Percentiles rank a stretch among this genome's conserved stretches.
phyloP scores from a whole-genome alignment of 2,888 invertebrate genomes.

The Zaprionus lineosus region DNA sequence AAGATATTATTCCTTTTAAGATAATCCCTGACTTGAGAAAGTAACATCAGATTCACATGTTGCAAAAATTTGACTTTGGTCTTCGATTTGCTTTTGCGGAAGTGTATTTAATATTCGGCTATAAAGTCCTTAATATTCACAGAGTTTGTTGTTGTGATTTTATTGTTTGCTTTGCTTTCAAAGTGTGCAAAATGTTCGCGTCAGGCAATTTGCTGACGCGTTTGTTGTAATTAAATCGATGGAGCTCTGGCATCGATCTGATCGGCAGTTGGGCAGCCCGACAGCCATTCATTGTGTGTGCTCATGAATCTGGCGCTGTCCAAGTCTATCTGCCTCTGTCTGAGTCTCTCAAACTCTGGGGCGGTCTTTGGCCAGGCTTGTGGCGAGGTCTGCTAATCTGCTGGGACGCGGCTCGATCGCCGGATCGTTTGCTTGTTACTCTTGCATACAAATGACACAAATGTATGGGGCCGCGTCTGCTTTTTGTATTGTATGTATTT shows the following conservation, averaged over 20 bases:
- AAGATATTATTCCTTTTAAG: too few species aligned
- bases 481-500: conserved; percentile 74
- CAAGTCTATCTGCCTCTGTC: conserved; percentile 44
- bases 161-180: conserved; percentile 58
- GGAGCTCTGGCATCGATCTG: conserved; percentile 69
- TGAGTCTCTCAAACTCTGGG: conserved; percentile 54
- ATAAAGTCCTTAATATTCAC: too few species aligned
- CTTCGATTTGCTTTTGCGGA: conserved; percentile 15
- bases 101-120: conserved; percentile 18
- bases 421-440: conserved; percentile 74
- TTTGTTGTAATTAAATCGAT: conserved; percentile 79
- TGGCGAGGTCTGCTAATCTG: conserved; percentile 60
- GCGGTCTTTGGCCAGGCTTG: conserved; percentile 63
- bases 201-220: conserved; percentile 79
- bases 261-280: conserved; percentile 49
- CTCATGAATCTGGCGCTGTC: conserved; percentile 76
- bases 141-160: conserved; percentile 35
- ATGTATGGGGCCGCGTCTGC: conserved; percentile 68
- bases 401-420: conserved; percentile 67
- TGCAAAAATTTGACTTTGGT: too few species aligned
- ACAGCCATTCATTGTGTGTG: conserved; percentile 71
- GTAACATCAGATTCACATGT: too few species aligned
- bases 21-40: too few species aligned
- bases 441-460: conserved; percentile 82
- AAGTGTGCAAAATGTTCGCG: conserved; percentile 80